phyloP scores from a whole-genome alignment of 1,140 invertebrate species.

The Drosophila dunni region DNA sequence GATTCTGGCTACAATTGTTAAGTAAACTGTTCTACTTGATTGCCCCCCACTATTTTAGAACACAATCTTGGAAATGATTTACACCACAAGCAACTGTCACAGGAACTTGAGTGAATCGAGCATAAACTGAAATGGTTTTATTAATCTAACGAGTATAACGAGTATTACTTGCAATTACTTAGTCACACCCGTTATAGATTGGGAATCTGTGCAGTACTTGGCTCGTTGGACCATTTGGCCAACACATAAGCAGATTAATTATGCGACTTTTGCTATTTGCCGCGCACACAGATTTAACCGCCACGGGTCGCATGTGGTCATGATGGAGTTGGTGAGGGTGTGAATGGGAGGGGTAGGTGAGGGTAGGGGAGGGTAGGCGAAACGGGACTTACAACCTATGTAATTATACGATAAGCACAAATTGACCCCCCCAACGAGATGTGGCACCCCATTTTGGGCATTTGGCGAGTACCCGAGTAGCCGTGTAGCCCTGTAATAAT shows the following conservation, averaged over 20 bases:
- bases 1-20: neutral
- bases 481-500: conserved; percentile 53
- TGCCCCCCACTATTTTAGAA: neutral
- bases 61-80: conserved; percentile 42
- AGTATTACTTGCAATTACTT: conserved; percentile 73
- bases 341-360: neutral
- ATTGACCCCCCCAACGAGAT: conserved; percentile 54
- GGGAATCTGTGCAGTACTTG: conserved; percentile 20
- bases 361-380: no score
- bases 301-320: conserved; percentile 59
- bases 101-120: neutral
- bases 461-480: neutral
- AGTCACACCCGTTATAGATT: conserved; percentile 59
- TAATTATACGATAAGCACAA: conserved; percentile 79
- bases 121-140: conserved; percentile 74
- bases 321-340: conserved; percentile 37
- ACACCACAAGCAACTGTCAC: conserved; percentile 55
- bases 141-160: conserved; percentile 62
- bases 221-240: conserved; percentile 20
- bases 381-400: conserved; percentile 31
- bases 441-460: conserved; percentile 28
- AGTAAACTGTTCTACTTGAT: neutral
- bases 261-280: conserved; percentile 71
- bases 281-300: conserved; percentile 35
- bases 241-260: conserved; percentile 77